A percentile compares a stretch with the other conserved stretches of the same genome.
phyloP scores from a whole-genome alignment of 64 coral and sea anemone genomes.

The Actinia tenebrosa region DNA sequence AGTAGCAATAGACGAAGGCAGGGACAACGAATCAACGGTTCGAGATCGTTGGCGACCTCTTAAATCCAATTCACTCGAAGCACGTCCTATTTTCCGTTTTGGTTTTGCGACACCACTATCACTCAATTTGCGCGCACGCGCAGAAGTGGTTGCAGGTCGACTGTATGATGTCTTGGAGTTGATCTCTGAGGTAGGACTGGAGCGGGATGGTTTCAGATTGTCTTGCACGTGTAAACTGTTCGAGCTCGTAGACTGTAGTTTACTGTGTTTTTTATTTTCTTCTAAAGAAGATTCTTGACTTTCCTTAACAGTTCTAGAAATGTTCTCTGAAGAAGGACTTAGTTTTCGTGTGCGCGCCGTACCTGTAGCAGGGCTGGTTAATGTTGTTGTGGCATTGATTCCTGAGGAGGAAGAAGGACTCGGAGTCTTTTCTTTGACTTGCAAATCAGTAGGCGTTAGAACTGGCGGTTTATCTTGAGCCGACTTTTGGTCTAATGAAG shows the following conservation, averaged over 20 bases:
- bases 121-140: constrained; percentile 5
- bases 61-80: neutral
- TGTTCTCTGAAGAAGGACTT: neutral
- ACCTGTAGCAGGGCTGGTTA: neutral
- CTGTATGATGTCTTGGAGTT: neutral
- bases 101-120: neutral
- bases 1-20: neutral
- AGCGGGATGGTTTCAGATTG: neutral
- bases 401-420: neutral
- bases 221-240: neutral
- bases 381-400: neutral
- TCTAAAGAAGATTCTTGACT: neutral
- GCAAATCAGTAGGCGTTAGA: neutral
- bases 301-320: neutral
- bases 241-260: neutral
- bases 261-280: neutral
- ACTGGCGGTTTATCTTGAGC: too few species aligned
- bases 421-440: neutral
- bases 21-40: neutral
- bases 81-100: neutral
- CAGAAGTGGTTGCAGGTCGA: neutral
- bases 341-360: neutral
- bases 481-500: too few species aligned
- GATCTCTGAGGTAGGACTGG: neutral
- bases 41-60: neutral